Base-by-base conservation (phyloP, 2,888 invertebrate species). In the Erpobdella octoculata region DNA sequence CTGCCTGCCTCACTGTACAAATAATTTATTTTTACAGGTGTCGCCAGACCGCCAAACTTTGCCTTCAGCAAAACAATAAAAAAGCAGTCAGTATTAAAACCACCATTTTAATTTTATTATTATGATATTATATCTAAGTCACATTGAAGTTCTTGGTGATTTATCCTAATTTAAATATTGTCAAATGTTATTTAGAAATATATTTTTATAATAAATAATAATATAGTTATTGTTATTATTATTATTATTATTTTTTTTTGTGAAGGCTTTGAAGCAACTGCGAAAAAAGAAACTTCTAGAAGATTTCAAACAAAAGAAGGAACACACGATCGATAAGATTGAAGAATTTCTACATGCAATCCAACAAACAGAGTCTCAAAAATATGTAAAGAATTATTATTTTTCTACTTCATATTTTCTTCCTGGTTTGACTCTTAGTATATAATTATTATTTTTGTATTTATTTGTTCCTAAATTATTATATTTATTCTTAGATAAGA, bases 331-430 rank as follows among this genome's bases (percentile, higher is more conserved):
- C 21, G 73, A 72, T 25, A 74, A 75, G 36, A 70, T 76, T 33
- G 48, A 71, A 8, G 36, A 36, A 25, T 59, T 76, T 61, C 21
- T 76, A 8, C 31, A 46, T 9, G 64, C 61, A 6, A 72, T 76
- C 33, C 74, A 74, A 68, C 71, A 76, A 35, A 71, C 72, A 18
- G 75, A 76, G n/a, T 68, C 73, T 6, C 68, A 75, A 31, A 74
- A 76, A 68, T 70, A 75, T 74, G 76, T 73, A n/a, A n/a, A n/a
- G 12, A 41, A 41, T 41, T 41, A 41, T 41, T 41, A 41, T 41
- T 41, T 41, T 15, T 41, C n/a, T 15, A 15, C n/a, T 62, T 62
- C 33, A 33, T 28, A 8, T 6, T 62, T 62, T 5, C 8, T 62
- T 33, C 31, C 28, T 33, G 6, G n/a, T 33, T 5, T 8, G 2